Conservation (phyloP, 2,113 vertebrate genomes). For the Machaerirhynchus nigripectus region DNA sequence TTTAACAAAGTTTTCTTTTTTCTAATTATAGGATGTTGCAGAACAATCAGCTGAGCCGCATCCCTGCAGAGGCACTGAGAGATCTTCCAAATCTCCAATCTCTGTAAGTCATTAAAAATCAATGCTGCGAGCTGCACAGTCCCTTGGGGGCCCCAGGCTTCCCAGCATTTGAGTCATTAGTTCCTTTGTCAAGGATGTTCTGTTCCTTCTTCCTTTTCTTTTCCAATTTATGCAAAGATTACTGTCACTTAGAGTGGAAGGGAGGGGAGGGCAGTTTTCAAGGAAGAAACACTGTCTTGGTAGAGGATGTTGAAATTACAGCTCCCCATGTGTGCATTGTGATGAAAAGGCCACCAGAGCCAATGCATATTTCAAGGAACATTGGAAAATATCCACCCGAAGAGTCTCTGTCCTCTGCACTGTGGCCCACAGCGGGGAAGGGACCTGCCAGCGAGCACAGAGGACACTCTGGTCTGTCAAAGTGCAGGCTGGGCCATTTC, state of each 20-base stretch:
- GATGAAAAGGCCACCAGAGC: slow-evolving; percentile 22
- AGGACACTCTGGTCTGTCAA: background rate
- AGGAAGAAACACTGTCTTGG: background rate
- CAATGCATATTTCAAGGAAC: slow-evolving; percentile 16
- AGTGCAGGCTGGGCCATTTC: rapidly evolving
- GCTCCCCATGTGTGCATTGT: background rate
- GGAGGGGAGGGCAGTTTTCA: background rate
- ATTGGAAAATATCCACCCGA: background rate
- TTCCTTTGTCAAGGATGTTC: slow-evolving; percentile 36
- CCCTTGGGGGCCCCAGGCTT: background rate
- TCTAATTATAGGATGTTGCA: slow-evolving; percentile 88
- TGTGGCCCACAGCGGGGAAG: background rate
- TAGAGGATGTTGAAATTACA: slow-evolving; percentile 42
- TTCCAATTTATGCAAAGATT: slow-evolving; percentile 16
- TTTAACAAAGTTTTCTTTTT: slow-evolving; percentile 13
- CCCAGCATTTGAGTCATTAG: slow-evolving; percentile 35
- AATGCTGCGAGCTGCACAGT: background rate
- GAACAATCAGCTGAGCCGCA: slow-evolving; percentile 87
- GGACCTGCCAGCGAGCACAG: background rate
- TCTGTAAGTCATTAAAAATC: slow-evolving; percentile 82
- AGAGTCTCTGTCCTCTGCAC: background rate
- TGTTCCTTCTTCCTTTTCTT: slow-evolving; percentile 24
- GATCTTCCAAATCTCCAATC: slow-evolving; percentile 92
- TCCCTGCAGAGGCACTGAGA: slow-evolving; percentile 88
- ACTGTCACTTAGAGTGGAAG: background rate